A percentile compares a stretch with the other conserved stretches of the same genome.
phyloP scores from a whole-genome alignment of 2,888 invertebrate genomes.

The Drosophila tripunctata region DNA sequence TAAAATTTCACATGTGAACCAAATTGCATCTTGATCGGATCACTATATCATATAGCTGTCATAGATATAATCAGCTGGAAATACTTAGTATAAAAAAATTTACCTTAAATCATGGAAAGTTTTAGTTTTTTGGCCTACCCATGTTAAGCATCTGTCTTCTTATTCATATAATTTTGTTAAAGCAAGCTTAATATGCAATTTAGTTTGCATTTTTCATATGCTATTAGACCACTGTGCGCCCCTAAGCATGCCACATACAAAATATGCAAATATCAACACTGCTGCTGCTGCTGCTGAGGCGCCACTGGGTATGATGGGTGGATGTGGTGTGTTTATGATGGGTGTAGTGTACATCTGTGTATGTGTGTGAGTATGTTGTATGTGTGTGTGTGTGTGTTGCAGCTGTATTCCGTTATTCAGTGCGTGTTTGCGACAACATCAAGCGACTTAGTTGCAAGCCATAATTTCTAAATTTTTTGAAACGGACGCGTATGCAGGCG shows the following conservation, averaged over 20 bases:
- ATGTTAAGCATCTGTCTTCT: too few species aligned
- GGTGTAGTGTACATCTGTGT: background rate
- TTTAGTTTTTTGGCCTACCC: too few species aligned
- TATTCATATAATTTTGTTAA: background rate
- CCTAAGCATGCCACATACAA: conserved; percentile 58
- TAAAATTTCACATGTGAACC: too few species aligned
- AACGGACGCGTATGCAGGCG: conserved; percentile 57
- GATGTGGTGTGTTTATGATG: background rate
- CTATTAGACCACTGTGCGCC: conserved; percentile 65
- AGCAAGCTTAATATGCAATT: background rate
- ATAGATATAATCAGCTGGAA: too few species aligned
- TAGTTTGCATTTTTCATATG: conserved; percentile 10
- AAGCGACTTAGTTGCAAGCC: conserved; percentile 76
- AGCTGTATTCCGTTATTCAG: background rate
- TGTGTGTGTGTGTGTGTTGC: background rate
- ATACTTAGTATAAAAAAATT: too few species aligned
- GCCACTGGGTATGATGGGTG: background rate
- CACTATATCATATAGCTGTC: too few species aligned
- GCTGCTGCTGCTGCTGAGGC: conserved; percentile 21
- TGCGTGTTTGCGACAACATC: conserved; percentile 66
- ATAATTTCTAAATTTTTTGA: conserved; percentile 74
- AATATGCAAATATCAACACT: conserved; percentile 64
- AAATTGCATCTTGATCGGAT: too few species aligned
- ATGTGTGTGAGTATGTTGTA: background rate
- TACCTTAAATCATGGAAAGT: background rate